Conservation (phyloP, 2,888 invertebrate genomes). For the Hypselothyrea guttata region DNA sequence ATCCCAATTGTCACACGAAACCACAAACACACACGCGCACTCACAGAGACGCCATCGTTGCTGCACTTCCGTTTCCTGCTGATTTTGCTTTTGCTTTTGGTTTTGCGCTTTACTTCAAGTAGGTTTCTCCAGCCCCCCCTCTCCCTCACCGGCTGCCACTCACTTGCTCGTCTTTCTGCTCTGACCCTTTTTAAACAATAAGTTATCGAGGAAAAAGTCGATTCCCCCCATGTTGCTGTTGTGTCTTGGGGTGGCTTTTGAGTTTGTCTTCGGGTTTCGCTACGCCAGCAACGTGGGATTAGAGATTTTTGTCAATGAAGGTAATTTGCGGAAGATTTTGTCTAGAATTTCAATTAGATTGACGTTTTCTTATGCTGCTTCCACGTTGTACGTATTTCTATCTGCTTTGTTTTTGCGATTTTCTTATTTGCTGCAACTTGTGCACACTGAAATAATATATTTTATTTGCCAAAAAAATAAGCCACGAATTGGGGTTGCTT, state of each 20-base stretch:
- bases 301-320: slow-evolving; percentile 82
- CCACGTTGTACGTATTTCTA: slow-evolving; percentile 11
- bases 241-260: slow-evolving; percentile 24
- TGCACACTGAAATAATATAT: slow-evolving; percentile 18
- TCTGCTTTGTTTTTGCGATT: slow-evolving; percentile 17
- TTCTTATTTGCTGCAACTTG: slow-evolving; percentile 15
- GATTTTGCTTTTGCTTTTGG: slow-evolving; percentile 20
- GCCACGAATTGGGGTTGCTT: slow-evolving; percentile 6
- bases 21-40: slow-evolving; percentile 6
- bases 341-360: slow-evolving; percentile 82
- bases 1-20: slow-evolving; percentile 37
- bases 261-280: slow-evolving; percentile 62
- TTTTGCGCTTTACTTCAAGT: slow-evolving; percentile 43
- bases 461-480: slow-evolving; percentile 15
- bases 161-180: background rate
- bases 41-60: slow-evolving; percentile 16
- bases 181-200: slow-evolving; percentile 47
- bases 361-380: slow-evolving; percentile 62
- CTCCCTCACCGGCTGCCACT: background rate
- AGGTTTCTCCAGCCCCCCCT: slow-evolving; percentile 26
- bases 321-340: slow-evolving; percentile 82
- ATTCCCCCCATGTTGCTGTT: slow-evolving; percentile 12
- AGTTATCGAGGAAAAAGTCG: slow-evolving; percentile 41
- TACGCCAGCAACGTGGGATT: slow-evolving; percentile 66
- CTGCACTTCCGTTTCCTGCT: slow-evolving; percentile 55